Base-by-base conservation (phyloP, 2,113 vertebrate species). In the Myrmophylax atrothorax region DNA sequence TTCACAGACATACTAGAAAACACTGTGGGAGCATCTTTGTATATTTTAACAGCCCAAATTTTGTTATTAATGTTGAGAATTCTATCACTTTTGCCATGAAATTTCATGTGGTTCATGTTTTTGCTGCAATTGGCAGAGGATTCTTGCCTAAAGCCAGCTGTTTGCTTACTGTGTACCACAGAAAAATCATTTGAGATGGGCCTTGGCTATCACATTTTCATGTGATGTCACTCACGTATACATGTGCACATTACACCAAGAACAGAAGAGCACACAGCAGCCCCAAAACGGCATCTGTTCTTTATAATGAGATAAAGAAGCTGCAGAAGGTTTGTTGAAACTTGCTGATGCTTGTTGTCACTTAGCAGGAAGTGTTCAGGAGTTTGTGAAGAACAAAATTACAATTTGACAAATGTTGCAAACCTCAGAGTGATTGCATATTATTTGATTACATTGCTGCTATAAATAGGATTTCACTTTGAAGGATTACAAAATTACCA, bases 271-370 rank as follows among this genome's bases (percentile, higher is more conserved):
- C 95, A 98, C 98, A 97, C 97, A 98, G 97, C 97, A 97, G 97
- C 97, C 96, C 84, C 95, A 95, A 95, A 97, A 97, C 14, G 83
- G 95, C 98, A 98, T 98, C 98, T 98, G 98, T 97, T 98, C 98
- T 98, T 98, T 98, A 98, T 97, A 97, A 96, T 97, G 97, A 98
- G 96, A 97, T 96, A 97, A 98, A 98, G 98, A 98, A 98, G 96
- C 97, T 98, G 98, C 98, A 98, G 98, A 98, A 98, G 98, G 97
- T 98, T 98, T 98, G 97, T 97, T 97, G 97, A 98, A 98, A 98
- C 98, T 98, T 98, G 98, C 97, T 98, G 98, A 98, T 98, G 98
- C 97, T 98, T 98, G 98, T 98, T 98, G 98, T 98, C 98, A 98
- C 98, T 98, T 98, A 98, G 98, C 97, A 97, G 98, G 98, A 98